Evolutionary conservation across 2,888 invertebrate species (phyloP), one percentile per base, ranked within the genome.

Genomic region (Limnephilus marmoratus): DNA sequence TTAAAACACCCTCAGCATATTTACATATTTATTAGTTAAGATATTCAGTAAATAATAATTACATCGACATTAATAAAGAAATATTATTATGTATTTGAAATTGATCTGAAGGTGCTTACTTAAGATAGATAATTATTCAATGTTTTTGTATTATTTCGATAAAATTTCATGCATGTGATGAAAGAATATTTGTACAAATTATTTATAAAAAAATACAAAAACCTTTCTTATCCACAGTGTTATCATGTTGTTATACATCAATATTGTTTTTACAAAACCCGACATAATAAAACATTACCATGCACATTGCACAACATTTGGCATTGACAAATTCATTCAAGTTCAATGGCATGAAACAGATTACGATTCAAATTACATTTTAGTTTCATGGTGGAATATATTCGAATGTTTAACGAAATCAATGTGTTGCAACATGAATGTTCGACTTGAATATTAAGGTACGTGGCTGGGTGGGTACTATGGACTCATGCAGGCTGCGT

Each of bases 181-280:
- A 86, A 45, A 45, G 45, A 49, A 85, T 18, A 87, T 87, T 89
- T 31, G 80, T 89, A 89, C 88, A 89, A 89, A 89, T 89, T 81
- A 89, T 89, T 89, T 89, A 89, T 89, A 89, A 80, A 68, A 31
- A 87, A 68, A 31, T 87, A 87, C n/a, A 34, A 82, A 82, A 37
- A 37, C 24, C 68, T 68, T 68, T 68, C 24, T 68, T 68, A 68
- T 7, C 68, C 18, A 68, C 18, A 68, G 68, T 68, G 68, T 68
- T 68, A 68, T 68, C 68, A 68, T 68, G 68, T 68, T 53, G 53
- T 24, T 53, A 13, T 49, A 49, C 24, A n/a, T n/a, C 68, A 68
- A 68, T 68, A 24, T 24, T 5, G 24, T 68, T 18, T 68, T 24
- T 9, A 24, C 9, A 68, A 24, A 24, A n/a, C 68, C n/a, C 11